These are phyloP conservation scores for Pinctada fucata DNA, from an alignment of 2,888 invertebrate genomes.

Conservation along the genomic window DNA sequence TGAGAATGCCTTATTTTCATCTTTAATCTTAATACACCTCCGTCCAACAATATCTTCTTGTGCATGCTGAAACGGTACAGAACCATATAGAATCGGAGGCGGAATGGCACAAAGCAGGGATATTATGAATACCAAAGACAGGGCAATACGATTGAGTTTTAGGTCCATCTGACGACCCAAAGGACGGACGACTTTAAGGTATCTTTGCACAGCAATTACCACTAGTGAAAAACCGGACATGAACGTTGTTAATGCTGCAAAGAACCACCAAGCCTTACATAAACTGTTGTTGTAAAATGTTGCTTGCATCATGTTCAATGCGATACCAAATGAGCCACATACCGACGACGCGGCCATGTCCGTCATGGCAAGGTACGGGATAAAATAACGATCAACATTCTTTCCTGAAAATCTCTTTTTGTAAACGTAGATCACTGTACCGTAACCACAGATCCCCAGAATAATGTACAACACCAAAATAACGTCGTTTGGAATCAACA, in stretches of 20 bases:
- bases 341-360: conserved; percentile 18
- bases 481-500: conserved; percentile 25
- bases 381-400: conserved; percentile 30
- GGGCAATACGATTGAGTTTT: conserved; percentile 11
- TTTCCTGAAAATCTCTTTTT: conserved; percentile 23
- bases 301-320: conserved; percentile 25
- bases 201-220: conserved; percentile 25
- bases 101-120: neutral
- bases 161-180: conserved; percentile 20
- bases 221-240: conserved; percentile 13
- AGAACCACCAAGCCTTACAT: conserved; percentile 25
- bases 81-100: conserved; percentile 18
- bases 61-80: conserved; percentile 17
- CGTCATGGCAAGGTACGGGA: conserved; percentile 26
- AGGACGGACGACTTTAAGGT: conserved; percentile 22
- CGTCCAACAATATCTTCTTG: neutral
- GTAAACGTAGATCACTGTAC: conserved; percentile 28
- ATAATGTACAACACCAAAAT: conserved; percentile 21
- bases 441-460: conserved; percentile 23
- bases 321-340: conserved; percentile 17
- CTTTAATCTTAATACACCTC: conserved; percentile 18
- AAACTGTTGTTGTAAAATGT: conserved; percentile 9
- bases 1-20: conserved; percentile 2
- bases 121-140: neutral
- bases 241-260: conserved; percentile 9